A percentile compares a stretch with the other conserved stretches of the same genome.
These are phyloP conservation scores for Nymphalis c-album DNA, from an alignment of 2,888 invertebrate species.

Conservation along the genomic window DNA sequence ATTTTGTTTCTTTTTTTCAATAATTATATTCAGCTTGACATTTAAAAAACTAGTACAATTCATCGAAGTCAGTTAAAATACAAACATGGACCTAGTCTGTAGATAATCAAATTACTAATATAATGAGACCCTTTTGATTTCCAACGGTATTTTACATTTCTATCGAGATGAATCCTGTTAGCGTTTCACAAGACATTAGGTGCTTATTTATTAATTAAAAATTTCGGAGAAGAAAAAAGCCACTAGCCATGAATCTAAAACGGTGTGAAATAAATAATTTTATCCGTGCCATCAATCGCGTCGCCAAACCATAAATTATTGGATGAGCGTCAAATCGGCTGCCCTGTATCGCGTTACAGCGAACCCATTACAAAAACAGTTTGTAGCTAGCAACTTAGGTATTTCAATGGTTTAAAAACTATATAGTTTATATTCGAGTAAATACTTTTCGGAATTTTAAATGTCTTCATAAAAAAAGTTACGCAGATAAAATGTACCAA, in stretches of 20 bases:
- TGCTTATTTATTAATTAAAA: constrained; percentile 14
- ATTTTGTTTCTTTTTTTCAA: no score
- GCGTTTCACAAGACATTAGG: constrained; percentile 11
- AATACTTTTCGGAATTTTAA: neutral
- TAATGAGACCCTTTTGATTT: neutral
- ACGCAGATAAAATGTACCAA: neutral
- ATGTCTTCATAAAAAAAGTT: neutral
- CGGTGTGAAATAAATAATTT: constrained; percentile 36
- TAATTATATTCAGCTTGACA: no score
- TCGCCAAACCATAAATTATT: constrained; percentile 70
- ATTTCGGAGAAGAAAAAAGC: constrained; percentile 23
- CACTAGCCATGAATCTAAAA: constrained; percentile 25
- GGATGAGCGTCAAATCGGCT: constrained; percentile 47
- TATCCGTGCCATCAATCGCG: constrained; percentile 62
- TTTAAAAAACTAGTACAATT: no score
- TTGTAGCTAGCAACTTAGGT: constrained; percentile 2
- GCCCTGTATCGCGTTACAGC: constrained; percentile 45
- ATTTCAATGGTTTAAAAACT: constrained; percentile 5
- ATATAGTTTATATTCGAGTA: neutral
- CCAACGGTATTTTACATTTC: no score
- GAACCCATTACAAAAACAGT: constrained; percentile 25
- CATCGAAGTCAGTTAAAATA: no score
- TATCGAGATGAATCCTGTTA: neutral
- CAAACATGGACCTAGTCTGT: no score
- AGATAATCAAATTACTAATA: neutral